Conservation (phyloP, 2,113 vertebrate species). For the Toxotes jaculatrix region DNA sequence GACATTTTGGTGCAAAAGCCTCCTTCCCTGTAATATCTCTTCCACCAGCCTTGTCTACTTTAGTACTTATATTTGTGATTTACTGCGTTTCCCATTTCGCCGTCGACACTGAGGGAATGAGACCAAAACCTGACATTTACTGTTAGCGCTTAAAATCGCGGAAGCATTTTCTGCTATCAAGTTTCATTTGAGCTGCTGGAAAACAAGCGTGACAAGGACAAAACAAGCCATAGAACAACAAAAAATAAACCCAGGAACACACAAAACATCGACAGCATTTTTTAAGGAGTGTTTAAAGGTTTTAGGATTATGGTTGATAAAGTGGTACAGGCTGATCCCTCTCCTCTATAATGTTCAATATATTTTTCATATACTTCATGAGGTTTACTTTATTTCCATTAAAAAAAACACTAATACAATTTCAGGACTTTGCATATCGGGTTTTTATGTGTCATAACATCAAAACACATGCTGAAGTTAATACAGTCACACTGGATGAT, state of each 20-base stretch:
- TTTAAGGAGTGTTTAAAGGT: neutral
- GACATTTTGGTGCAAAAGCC: too few species aligned
- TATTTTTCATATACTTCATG: too few species aligned
- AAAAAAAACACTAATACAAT: neutral
- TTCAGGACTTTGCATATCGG: neutral
- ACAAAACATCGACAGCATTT: neutral
- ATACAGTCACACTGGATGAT: constrained; percentile 1
- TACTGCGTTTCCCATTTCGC: neutral
- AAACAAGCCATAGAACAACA: neutral
- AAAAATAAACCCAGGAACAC: constrained; percentile 4
- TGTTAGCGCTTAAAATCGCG: neutral
- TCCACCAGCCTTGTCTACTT: neutral
- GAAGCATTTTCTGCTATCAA: neutral
- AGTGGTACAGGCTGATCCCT: neutral
- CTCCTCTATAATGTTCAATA: neutral
- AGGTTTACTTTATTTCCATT: neutral
- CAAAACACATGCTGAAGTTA: neutral
- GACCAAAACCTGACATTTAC: neutral
- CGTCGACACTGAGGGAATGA: neutral
- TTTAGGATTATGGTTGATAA: neutral
- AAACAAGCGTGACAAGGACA: neutral
- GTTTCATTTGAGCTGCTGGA: neutral
- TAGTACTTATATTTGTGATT: neutral
- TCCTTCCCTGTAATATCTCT: neutral
- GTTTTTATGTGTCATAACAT: neutral